Evolutionary conservation across 2,113 vertebrate species (phyloP), one percentile per base, ranked within the genome.

Genomic region (Atlantisia rogersi): DNA sequence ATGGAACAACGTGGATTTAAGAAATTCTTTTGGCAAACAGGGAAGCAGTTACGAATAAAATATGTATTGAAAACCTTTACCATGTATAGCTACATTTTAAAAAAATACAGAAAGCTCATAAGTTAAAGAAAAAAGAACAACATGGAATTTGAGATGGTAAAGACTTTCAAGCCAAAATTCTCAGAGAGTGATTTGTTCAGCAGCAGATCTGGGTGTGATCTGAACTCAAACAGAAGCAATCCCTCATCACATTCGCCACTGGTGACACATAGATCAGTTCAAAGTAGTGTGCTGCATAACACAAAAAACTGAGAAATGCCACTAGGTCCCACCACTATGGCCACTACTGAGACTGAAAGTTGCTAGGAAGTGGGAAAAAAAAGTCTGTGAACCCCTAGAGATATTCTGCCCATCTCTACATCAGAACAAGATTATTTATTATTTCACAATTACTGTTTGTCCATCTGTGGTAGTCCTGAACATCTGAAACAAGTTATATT

Each of bases 371-470:
- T 25, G 9, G 58, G 12, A n/a, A 80, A 56, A 89, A 89, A 76
- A 65, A 5, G 5, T 52, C 52, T 71, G 5, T 52, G 69, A 91
- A 92, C 5, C 18, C 56, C 73, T 68, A 55, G 67, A 55, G 35
- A 13, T 90, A 44, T 87, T 75, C 46, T 75, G 44, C 16, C 42
- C 53, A 71, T 71, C 55, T 82, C 37, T 58, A 81, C 74, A 15
- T n/a, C 35, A 77, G 37, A 88, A 84, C 7, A 83, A 86, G 16
- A 42, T 56, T 42, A 74, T 90, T 90, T 89, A n/a, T 79, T 75
- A 53, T 88, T 91, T 92, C 32, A 46, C 65, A 70, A 69, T 90
- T 82, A 71, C 28, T 92, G 22, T 55, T 93, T 92, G 94, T 85
- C 71, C 89, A 10, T 62, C 44, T 76, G 28, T 77, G 18, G 16